Percentiles rank a stretch among this genome's conserved stretches.
Conservation (phyloP, 2,888 invertebrate genomes). For the Spisula solida region DNA sequence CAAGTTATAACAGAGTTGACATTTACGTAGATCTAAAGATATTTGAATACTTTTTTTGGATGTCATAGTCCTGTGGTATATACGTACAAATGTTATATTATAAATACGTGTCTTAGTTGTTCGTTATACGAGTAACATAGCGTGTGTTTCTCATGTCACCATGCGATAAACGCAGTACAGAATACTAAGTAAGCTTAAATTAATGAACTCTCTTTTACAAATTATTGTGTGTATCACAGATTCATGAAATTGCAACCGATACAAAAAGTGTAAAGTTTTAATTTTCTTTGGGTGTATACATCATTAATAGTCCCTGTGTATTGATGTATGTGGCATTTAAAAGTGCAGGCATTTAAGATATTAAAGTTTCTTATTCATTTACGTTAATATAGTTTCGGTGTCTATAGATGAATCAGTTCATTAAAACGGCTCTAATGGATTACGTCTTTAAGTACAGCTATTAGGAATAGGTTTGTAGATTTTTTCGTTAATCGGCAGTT, state of each 20-base stretch:
- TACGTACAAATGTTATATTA: too few species aligned
- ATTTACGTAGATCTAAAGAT: background rate
- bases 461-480: background rate
- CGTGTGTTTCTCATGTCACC: too few species aligned
- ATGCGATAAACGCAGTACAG: too few species aligned
- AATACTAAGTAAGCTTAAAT: too few species aligned
- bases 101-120: too few species aligned
- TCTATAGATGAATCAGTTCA: background rate
- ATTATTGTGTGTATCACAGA: background rate
- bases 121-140: too few species aligned
- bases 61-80: too few species aligned
- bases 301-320: background rate
- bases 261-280: conserved; percentile 16
- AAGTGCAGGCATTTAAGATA: background rate
- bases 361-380: background rate
- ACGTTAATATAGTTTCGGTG: background rate
- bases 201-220: background rate
- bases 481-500: background rate
- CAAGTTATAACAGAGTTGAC: too few species aligned
- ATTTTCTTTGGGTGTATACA: conserved; percentile 5
- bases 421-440: background rate
- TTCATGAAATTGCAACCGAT: background rate
- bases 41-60: background rate
- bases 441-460: background rate
- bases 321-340: background rate